phyloP scores from a whole-genome alignment of 2,113 vertebrate species.

The Nesoenas mayeri region DNA sequence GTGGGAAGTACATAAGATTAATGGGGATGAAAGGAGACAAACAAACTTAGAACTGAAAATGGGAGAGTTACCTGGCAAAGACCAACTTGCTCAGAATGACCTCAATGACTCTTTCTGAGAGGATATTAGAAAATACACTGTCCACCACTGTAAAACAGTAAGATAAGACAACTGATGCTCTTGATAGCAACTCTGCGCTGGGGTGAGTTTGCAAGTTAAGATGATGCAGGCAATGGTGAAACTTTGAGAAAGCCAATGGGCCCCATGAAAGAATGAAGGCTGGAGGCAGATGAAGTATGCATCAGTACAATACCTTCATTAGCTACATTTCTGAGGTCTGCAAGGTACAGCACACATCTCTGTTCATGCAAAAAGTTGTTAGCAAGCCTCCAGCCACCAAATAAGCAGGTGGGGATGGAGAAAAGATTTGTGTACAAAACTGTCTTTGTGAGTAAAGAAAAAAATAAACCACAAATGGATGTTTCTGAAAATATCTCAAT shows the following conservation, averaged over 20 bases:
- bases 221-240: neutral
- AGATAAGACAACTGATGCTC: neutral
- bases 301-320: neutral
- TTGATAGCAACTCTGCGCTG: neutral
- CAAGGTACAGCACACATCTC: constrained; percentile 18
- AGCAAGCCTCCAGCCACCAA: constrained; percentile 34
- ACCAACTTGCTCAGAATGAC: neutral
- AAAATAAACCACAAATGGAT: constrained; percentile 64
- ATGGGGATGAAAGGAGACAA: neutral
- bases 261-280: neutral
- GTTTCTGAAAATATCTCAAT: constrained; percentile 80
- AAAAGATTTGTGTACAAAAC: constrained; percentile 55
- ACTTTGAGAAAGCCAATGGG: neutral
- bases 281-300: neutral
- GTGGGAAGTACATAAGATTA: neutral
- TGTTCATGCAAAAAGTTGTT: constrained; percentile 56
- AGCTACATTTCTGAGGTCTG: neutral
- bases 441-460: constrained; percentile 46
- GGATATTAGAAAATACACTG: neutral
- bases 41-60: neutral
- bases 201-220: neutral
- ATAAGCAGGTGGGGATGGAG: neutral
- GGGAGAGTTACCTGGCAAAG: neutral
- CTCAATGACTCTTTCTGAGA: neutral
- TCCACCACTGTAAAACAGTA: neutral